Evolutionary conservation across 2,888 invertebrate genomes (phyloP).

Genomic region (Parasteatoda lunata): DNA sequence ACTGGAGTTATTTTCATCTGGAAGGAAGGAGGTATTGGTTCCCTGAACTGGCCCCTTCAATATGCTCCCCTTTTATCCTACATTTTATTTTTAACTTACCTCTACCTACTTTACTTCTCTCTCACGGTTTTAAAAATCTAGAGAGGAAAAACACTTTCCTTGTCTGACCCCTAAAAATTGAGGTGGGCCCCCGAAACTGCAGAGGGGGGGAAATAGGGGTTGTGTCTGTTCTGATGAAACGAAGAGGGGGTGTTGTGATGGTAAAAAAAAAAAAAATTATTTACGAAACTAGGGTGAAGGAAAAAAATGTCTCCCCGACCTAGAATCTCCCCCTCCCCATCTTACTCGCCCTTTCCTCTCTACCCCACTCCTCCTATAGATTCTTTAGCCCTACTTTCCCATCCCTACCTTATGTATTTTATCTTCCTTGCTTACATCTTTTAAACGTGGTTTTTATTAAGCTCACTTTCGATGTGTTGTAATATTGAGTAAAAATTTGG

Average conservation of each 20-base stretch:
- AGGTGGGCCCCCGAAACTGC: constrained; percentile 8
- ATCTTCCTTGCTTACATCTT: background rate
- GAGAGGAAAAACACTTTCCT: constrained; percentile 53
- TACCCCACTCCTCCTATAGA: constrained; percentile 8
- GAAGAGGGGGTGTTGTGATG: constrained; percentile 4
- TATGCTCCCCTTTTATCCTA: background rate
- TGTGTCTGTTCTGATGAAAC: constrained; percentile 8
- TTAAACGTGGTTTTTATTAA: background rate
- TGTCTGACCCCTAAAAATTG: constrained; percentile 38
- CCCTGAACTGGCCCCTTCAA: background rate
- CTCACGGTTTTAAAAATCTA: constrained; percentile 56
- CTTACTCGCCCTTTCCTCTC: background rate
- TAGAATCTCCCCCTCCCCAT: constrained; percentile 28
- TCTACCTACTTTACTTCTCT: constrained; percentile 51
- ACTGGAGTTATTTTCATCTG: background rate
- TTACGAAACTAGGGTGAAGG: background rate
- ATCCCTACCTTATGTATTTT: constrained; percentile 19
- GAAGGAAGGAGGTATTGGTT: background rate
- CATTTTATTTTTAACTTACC: constrained; percentile 11
- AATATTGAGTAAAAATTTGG: background rate
- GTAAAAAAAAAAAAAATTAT: background rate
- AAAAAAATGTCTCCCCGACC: constrained; percentile 28
- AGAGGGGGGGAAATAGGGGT: constrained; percentile 9
- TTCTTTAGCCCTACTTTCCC: constrained; percentile 31
- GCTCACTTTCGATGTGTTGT: background rate